Conservation (phyloP, 1,140 invertebrate genomes). For the Anastatus disparis region DNA sequence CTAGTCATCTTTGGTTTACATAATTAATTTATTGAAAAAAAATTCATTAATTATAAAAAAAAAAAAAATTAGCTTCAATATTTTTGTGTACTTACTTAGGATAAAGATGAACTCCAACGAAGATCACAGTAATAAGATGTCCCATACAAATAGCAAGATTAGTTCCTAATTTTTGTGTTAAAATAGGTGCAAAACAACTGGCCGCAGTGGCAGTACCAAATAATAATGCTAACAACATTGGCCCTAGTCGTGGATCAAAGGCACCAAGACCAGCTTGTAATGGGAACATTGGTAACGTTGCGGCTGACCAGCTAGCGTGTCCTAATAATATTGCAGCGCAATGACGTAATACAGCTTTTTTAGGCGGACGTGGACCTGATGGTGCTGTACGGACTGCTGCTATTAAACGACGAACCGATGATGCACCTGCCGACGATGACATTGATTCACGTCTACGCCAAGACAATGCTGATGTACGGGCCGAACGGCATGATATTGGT, state of each 20-base stretch:
- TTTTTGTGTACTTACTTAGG: conserved; percentile 71
- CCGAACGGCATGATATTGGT: conserved; percentile 69
- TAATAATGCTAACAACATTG: conserved; percentile 67
- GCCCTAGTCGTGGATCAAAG: conserved; percentile 65
- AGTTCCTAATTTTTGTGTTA: conserved; percentile 69
- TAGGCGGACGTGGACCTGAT: conserved; percentile 65
- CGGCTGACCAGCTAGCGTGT: conserved; percentile 71
- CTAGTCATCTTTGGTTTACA: too few species aligned
- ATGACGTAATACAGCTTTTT: conserved; percentile 66
- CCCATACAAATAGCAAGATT: conserved; percentile 66
- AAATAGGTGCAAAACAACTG: conserved; percentile 66
- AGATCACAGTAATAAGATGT: conserved; percentile 68
- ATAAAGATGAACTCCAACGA: conserved; percentile 71
- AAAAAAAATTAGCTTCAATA: too few species aligned
- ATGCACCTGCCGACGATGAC: conserved; percentile 75
- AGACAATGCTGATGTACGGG: conserved; percentile 62
- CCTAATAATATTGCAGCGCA: conserved; percentile 70
- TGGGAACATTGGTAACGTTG: conserved; percentile 72
- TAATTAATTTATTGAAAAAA: too few species aligned
- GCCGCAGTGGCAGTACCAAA: conserved; percentile 69
- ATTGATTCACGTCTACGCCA: conserved; percentile 72
- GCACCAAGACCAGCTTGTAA: conserved; percentile 66
- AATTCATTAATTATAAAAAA: too few species aligned
- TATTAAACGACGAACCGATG: conserved; percentile 75
- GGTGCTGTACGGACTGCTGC: conserved; percentile 69